Percentiles rank a stretch among this genome's conserved stretches.
Evolutionary conservation across 1,140 invertebrate species (phyloP).

Genomic region (Lepidurus packardi): DNA sequence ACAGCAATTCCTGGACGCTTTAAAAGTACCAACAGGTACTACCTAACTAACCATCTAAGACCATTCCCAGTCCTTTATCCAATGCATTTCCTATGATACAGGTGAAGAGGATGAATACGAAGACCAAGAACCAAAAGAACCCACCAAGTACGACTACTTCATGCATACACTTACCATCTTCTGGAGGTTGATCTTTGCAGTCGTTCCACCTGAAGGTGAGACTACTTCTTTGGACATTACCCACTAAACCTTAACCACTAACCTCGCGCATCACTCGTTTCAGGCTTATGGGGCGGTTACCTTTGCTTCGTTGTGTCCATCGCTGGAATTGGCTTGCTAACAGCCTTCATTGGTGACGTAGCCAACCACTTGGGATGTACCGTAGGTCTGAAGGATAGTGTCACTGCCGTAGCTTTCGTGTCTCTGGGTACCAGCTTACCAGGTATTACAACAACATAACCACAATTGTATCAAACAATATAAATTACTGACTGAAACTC

Average conservation of each 20-base stretch:
- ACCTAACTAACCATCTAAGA: background rate
- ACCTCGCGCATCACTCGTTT: constrained; percentile 36
- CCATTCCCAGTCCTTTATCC: background rate
- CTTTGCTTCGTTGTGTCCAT: constrained; percentile 90
- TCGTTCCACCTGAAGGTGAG: constrained; percentile 58
- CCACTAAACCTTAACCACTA: background rate
- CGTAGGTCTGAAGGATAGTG: constrained; percentile 89
- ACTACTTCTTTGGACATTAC: background rate
- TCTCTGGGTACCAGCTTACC: constrained; percentile 94
- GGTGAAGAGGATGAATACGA: constrained; percentile 40
- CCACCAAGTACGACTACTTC: constrained; percentile 54
- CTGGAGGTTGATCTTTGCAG: constrained; percentile 56
- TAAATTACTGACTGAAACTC: background rate
- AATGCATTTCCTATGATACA: background rate
- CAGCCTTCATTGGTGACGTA: constrained; percentile 91
- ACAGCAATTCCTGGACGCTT: constrained; percentile 59
- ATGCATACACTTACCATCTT: constrained; percentile 17
- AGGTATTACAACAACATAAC: constrained; percentile 54
- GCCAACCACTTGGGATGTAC: constrained; percentile 96
- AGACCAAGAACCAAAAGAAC: constrained; percentile 44
- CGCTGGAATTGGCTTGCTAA: constrained; percentile 85
- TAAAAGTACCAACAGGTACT: constrained; percentile 27
- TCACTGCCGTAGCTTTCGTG: constrained; percentile 94
- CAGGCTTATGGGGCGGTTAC: constrained; percentile 80
- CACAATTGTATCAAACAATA: background rate